Base-by-base conservation (phyloP, 2,113 vertebrate species). In the Ptyas mucosa region DNA sequence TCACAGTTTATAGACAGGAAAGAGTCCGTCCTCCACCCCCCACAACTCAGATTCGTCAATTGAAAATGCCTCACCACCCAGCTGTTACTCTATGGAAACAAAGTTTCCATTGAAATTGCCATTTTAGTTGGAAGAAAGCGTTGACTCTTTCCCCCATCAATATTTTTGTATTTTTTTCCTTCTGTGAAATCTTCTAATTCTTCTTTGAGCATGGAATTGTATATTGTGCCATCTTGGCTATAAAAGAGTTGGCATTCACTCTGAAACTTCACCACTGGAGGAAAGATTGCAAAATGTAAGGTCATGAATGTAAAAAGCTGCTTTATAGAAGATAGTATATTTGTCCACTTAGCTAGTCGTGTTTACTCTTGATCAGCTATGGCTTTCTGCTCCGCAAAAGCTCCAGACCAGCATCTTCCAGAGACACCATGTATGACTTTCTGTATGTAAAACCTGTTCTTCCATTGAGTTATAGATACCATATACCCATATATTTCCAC, bases 21-120 rank as follows among this genome's bases (percentile, higher is more conserved):
- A n/a, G 49, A 26, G 24, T 54, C 7, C 6, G 2, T 0, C 12
- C 15, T 1, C 1, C n/a, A n/a, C 4, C 8, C 14, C 11, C 1
- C 6, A 20, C 43, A 85, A 85, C 21, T 49, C 85, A 24, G 9
- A 11, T 49, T 24, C 43, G 9, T 49, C 21, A 86, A 85, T 10
- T 46, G 43, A 85, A 85, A 86, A 86, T 43, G 46, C 85, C 85
- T 46, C 85, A 69, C 64, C 64, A 69, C 64, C 12, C 29, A n/a
- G 64, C 64, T 69, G 29, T 29, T 15, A 69, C 61, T 69, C 29
- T 69, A 21, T 43, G 18, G 34, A 43, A 43, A 81, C 3, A 75
- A 75, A 81, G 18, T 81, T 81, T 39, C 34, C n/a, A 81, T 39
- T 81, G n/a, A 39, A 81, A 81, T 81, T 81, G 69, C 34, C 69